phyloP scores from a whole-genome alignment of 2,113 vertebrate genomes.

The Lonchura striata region DNA sequence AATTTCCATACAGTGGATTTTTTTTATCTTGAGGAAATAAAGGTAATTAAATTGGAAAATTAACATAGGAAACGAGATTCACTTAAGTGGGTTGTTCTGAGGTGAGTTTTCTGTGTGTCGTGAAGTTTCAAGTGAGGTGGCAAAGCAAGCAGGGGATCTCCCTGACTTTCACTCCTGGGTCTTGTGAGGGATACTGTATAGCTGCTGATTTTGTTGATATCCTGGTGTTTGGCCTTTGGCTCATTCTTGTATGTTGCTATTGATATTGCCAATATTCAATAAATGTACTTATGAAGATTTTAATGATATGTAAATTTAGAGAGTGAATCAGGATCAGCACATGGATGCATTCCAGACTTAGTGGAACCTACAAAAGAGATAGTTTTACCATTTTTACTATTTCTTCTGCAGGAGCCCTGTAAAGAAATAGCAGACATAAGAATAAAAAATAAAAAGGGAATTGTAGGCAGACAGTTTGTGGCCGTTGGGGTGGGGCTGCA shows the following conservation, averaged over 20 bases:
- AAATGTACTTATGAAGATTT: background rate
- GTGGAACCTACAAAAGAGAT: background rate
- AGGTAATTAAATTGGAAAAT: background rate
- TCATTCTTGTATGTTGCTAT: background rate
- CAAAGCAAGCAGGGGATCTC: rapidly evolving
- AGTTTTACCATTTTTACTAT: background rate
- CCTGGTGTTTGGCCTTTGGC: background rate
- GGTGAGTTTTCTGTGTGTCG: background rate
- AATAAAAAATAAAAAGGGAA: background rate
- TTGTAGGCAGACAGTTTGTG: background rate
- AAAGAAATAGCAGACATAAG: background rate
- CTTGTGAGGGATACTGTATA: background rate
- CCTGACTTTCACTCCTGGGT: background rate
- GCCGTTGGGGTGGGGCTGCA: background rate
- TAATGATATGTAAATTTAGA: background rate
- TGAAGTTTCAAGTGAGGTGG: background rate
- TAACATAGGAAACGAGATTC: background rate
- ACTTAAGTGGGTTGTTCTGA: background rate
- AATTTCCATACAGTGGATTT: background rate
- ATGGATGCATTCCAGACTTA: background rate
- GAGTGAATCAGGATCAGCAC: background rate
- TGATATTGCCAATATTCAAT: background rate
- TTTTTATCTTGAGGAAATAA: background rate
- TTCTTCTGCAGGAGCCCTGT: background rate
- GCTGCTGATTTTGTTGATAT: background rate